Conservation (phyloP, 2,888 invertebrate genomes). For the Octonoba sinensis region DNA sequence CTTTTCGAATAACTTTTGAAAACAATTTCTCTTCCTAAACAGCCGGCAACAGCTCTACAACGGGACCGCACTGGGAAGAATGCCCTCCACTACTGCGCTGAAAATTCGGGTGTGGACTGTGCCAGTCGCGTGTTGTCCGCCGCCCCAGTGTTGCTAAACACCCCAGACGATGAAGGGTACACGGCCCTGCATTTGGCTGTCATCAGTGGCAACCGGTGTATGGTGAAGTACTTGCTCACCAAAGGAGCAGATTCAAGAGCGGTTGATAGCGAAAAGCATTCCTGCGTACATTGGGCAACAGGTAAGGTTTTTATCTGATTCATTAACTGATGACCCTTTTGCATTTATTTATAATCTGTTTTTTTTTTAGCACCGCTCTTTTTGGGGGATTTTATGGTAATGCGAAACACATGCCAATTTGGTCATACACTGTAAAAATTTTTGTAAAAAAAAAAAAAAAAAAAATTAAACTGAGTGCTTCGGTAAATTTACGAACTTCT, state of each 20-base stretch:
- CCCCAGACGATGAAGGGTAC: slow-evolving; percentile 92
- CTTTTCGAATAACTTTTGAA: too few species aligned
- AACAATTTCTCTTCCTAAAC: too few species aligned
- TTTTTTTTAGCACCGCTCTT: too few species aligned
- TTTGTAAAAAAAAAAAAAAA: too few species aligned
- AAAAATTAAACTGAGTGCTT: too few species aligned
- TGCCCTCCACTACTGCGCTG: slow-evolving; percentile 93
- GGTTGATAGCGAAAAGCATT: slow-evolving; percentile 93
- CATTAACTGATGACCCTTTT: too few species aligned
- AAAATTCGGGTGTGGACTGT: slow-evolving; percentile 78
- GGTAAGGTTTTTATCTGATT: slow-evolving; percentile 78
- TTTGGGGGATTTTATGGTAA: background rate
- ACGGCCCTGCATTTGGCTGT: slow-evolving; percentile 95
- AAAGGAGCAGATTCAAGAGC: slow-evolving; percentile 76
- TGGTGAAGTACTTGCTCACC: slow-evolving; percentile 71
- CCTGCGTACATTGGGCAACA: slow-evolving; percentile 97
- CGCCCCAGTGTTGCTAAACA: slow-evolving; percentile 87
- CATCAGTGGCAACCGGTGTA: slow-evolving; percentile 80
- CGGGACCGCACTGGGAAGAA: slow-evolving; percentile 87
- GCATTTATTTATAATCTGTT: too few species aligned
- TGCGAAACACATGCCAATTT: background rate
- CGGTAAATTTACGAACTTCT: too few species aligned
- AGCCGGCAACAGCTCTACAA: slow-evolving; percentile 76
- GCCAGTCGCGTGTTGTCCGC: slow-evolving; percentile 80
- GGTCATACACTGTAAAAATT: too few species aligned